Evolutionary conservation across 2,888 invertebrate species (phyloP), one percentile per base, ranked within the genome.

Genomic region (Macrosiphum euphorbiae): DNA sequence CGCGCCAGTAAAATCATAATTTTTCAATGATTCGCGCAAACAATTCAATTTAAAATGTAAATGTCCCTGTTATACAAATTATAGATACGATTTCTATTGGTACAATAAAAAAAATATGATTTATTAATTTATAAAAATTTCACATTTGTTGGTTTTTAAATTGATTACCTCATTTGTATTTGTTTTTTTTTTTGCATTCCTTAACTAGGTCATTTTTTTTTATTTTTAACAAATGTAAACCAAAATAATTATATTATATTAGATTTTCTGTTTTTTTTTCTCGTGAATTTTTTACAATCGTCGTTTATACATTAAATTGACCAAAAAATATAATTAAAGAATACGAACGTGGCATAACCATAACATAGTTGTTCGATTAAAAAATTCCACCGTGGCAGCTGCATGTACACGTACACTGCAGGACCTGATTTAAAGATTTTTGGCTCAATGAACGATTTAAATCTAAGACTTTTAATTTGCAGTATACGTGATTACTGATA

Each of bases 151-250:
- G 52, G 85, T 91, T 85, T 85, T 55, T 44, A 28, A 91, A 85
- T 91, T n/a, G 44, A 85, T 91, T 44, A 85, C 85, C 41, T 91
- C 28, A 44, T 91, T 91, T 85, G 28, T 35, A 41, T 78, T 78
- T 16, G 61, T 44, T 52, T 78, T 47, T n/a, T 47, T n/a, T 28
- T 44, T 44, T 16, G 8, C 16, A 67, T 85, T n/a, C n/a, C 28
- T 85, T 28, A 85, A 55, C 55, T 44, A 44, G 91, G 91, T 91
- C 91, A 55, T 91, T 55, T 85, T n/a, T n/a, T 90, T 78, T 89
- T 89, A 50, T 13, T 41, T 61, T 47, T 61, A 44, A 61, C 24
- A 47, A 67, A 89, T 89, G 61, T 61, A 89, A 89, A 89, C 50
- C 67, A 26, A 90, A 35, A 78, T 50, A 67, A 44, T 55, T 55